Evolutionary conservation across 1,140 invertebrate genomes (phyloP).

Genomic region (Drosophila kikkawai): DNA sequence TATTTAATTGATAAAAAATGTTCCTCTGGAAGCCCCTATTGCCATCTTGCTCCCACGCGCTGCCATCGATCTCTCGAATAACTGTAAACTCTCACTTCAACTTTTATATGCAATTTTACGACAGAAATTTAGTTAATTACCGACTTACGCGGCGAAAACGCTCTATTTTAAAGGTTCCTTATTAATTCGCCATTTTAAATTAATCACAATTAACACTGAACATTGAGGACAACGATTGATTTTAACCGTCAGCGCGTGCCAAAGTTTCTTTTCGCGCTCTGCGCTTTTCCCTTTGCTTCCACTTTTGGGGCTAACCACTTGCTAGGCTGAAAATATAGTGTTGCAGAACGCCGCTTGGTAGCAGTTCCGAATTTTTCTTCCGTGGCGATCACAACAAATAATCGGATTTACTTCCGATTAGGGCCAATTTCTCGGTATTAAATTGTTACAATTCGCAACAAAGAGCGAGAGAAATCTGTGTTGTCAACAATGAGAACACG

Average conservation of each 20-base stretch:
- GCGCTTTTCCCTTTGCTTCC: conserved; percentile 19
- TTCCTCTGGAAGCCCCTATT: conserved; percentile 24
- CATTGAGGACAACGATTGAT: conserved; percentile 14
- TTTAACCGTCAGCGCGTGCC: conserved; percentile 36
- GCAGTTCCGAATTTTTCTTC: not conserved
- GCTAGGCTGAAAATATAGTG: conserved; percentile 10
- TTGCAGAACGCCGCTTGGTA: not conserved
- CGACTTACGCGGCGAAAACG: conserved; percentile 34
- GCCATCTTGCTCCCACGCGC: conserved; percentile 17
- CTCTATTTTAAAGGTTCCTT: not conserved
- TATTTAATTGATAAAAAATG: conserved; percentile 67
- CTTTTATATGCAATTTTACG: not conserved
- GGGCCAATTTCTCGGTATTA: conserved; percentile 58
- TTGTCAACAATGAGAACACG: conserved; percentile 51
- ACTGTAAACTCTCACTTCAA: conserved; percentile 5
- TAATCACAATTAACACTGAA: conserved; percentile 46
- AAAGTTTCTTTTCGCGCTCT: conserved; percentile 30
- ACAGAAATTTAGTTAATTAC: not conserved
- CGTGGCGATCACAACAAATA: conserved; percentile 25
- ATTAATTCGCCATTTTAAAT: conserved; percentile 17
- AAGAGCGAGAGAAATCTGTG: conserved; percentile 30
- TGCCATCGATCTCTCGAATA: not conserved
- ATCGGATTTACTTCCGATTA: conserved; percentile 67
- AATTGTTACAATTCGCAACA: conserved; percentile 62
- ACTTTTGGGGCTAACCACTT: conserved; percentile 3